Evolutionary conservation across 2,113 vertebrate genomes (phyloP).

Genomic region (Nycticorax nycticorax): DNA sequence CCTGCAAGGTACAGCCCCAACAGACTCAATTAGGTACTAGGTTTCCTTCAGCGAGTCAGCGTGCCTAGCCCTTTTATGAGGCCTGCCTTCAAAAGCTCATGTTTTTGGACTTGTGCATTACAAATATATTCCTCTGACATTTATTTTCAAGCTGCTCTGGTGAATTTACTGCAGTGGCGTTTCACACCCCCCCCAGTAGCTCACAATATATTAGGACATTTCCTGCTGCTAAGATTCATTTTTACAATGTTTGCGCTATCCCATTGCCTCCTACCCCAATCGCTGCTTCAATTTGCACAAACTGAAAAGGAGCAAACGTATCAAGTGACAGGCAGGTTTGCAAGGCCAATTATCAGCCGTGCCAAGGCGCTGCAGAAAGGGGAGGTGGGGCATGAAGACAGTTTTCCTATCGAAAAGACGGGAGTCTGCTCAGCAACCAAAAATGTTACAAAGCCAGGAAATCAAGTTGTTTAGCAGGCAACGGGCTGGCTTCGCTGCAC

Average conservation of each 20-base stretch:
- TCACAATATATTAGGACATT: background rate
- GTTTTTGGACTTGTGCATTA: background rate
- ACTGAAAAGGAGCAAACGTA: background rate
- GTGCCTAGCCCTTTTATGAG: background rate
- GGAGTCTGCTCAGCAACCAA: background rate
- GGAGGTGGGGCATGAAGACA: background rate
- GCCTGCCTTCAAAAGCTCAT: background rate
- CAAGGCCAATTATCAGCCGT: constrained; percentile 28
- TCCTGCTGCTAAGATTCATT: background rate
- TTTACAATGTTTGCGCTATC: background rate
- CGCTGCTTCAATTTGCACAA: background rate
- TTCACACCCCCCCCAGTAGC: background rate
- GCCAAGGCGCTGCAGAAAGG: background rate
- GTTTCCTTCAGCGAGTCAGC: background rate
- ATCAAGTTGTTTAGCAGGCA: background rate
- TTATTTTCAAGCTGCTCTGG: background rate
- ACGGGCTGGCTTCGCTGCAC: background rate
- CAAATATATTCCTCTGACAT: background rate
- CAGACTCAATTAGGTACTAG: background rate
- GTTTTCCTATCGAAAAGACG: background rate
- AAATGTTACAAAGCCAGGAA: background rate
- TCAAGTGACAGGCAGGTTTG: background rate
- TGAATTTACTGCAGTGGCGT: background rate
- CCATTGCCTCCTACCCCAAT: background rate
- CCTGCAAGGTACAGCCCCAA: background rate